A percentile compares a stretch with the other conserved stretches of the same genome.
Evolutionary conservation across 2,888 invertebrate species (phyloP).

Genomic region (Diaprepes abbreviatus): DNA sequence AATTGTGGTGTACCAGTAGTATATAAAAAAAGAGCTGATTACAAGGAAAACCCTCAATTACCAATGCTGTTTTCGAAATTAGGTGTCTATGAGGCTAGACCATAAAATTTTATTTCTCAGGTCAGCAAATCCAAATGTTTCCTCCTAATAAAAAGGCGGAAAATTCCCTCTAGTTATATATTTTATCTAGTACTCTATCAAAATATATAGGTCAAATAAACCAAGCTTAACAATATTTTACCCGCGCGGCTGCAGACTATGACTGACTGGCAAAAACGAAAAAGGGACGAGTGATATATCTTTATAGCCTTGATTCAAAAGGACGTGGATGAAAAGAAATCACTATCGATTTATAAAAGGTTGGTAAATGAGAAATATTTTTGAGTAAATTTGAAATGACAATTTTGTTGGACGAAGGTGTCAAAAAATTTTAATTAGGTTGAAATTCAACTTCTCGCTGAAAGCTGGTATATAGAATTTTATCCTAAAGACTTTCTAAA

Average conservation of each 20-base stretch:
- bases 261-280: conserved; percentile 4
- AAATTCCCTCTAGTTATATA: neutral
- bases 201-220: conserved; percentile 20
- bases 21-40: too few relatives aligned
- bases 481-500: too few relatives aligned
- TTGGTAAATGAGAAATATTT: too few relatives aligned
- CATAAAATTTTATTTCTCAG: neutral
- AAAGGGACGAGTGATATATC: conserved; percentile 6
- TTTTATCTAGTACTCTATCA: conserved; percentile 10
- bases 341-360: neutral
- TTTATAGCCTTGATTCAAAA: neutral
- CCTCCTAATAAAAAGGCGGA: neutral
- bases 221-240: conserved; percentile 17
- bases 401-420: too few relatives aligned
- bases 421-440: too few relatives aligned
- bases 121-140: neutral
- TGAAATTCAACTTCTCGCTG: too few relatives aligned
- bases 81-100: too few relatives aligned
- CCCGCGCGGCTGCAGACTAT: conserved; percentile 2
- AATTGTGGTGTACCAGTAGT: too few relatives aligned
- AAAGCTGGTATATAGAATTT: too few relatives aligned
- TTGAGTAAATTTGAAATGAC: too few relatives aligned
- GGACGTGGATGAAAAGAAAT: neutral
- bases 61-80: too few relatives aligned
- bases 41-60: too few relatives aligned